Evolutionary conservation across 1,140 invertebrate species (phyloP), one percentile per base, ranked within the genome.

Genomic region (Drosophila teissieri): DNA sequence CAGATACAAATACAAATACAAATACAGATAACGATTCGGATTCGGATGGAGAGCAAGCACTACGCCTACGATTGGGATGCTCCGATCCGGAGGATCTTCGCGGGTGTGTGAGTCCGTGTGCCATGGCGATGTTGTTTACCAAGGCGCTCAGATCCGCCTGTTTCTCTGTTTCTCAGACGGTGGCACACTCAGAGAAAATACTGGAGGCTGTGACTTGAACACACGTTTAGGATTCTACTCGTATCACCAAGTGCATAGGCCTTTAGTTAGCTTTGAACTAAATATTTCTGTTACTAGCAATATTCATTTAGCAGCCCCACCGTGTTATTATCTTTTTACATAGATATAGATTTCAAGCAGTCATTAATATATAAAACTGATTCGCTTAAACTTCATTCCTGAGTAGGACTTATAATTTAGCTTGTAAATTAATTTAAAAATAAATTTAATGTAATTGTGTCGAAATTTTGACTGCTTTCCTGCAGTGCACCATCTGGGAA

Each of bases 41-140:
- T 10, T 54, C 54, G 62, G 31, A 79, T 31, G 44, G 48, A 58
- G 55, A 77, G 67, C 10, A 15, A 73, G 27, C 56, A 52, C 15
- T 54, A 77, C 83, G 83, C 83, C 83, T 86, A 89, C 83, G 82
- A 80, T 55, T 48, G 49, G 37, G 62, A 68, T 85, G 75, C 79
- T 80, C 63, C 70, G 80, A 72, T 82, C 78, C 82, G 78, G 73
- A 76, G 73, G 73, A 68, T 76, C 63, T 75, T 22, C 39, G n/a
- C 24, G 46, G 44, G 37, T 51, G 45, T 76, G 22, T 76, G 49
- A 72, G 61, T 70, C 55, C 69, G 72, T 76, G 77, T 74, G 73
- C 67, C 77, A 70, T 78, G n/a, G 40, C 64, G 24, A 53, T 63
- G 80, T 86, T 86, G 82, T 78, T 88, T 88, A 86, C 83, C 64